phyloP scores from a whole-genome alignment of 2,113 vertebrate genomes.

The Lophura nycthemera region DNA sequence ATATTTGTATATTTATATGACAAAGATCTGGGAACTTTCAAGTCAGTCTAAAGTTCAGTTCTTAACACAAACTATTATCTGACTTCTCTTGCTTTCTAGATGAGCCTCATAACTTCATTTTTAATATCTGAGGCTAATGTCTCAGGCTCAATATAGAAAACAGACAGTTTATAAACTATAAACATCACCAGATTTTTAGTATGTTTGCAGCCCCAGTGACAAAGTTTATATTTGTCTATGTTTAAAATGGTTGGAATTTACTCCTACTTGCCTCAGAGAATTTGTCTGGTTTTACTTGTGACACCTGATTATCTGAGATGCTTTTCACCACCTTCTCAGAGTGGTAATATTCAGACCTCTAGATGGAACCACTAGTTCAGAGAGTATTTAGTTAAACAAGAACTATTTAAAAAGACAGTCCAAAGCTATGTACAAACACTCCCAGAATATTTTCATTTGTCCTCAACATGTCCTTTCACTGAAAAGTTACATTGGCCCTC shows the following conservation, averaged over 20 bases:
- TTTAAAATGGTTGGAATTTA: slow-evolving; percentile 52
- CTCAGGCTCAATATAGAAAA: neutral
- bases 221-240: neutral
- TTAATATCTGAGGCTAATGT: neutral
- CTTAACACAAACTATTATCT: neutral
- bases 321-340: slow-evolving; percentile 53
- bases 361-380: neutral
- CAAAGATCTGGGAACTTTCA: neutral
- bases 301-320: slow-evolving; percentile 57
- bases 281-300: slow-evolving; percentile 45
- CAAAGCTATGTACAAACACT: neutral
- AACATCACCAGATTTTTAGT: neutral
- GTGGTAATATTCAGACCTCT: neutral
- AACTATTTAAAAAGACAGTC: slow-evolving; percentile 13
- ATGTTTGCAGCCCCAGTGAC: neutral
- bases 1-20: neutral
- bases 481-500: neutral
- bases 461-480: neutral
- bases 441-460: neutral
- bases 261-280: slow-evolving; percentile 18
- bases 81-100: neutral
- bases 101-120: neutral
- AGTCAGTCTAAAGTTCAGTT: neutral
- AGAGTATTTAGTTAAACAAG: slow-evolving; percentile 21
- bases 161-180: neutral